Percentiles rank a stretch among this genome's conserved stretches.
These are phyloP conservation scores for Monopterus albus DNA, from an alignment of 2,113 vertebrate species.

Conservation along the genomic window DNA sequence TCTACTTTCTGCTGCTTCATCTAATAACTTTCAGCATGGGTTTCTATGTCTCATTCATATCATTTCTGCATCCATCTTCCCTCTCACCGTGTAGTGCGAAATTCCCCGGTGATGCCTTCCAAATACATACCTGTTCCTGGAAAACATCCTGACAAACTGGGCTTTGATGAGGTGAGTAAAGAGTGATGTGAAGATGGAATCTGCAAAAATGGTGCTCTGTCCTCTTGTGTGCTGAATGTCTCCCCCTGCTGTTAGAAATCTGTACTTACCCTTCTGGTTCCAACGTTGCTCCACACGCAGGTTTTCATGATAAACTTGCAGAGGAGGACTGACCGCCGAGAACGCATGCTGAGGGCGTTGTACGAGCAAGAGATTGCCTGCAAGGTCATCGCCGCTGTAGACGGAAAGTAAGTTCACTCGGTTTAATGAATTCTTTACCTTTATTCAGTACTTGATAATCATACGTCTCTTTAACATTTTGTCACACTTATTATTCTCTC, in stretches of 20 bases:
- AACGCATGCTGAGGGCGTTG: conserved; percentile 86
- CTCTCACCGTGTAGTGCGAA: conserved; percentile 80
- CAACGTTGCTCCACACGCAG: conserved; percentile 60
- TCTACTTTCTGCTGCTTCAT: conserved; percentile 18
- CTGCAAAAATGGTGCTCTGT: conserved; percentile 64
- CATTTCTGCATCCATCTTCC: conserved; percentile 68
- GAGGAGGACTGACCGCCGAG: conserved; percentile 83
- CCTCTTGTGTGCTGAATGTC: conserved; percentile 34
- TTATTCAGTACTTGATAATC: background rate
- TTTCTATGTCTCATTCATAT: conserved; percentile 38
- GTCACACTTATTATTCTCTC: conserved; percentile 7
- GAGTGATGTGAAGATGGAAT: conserved; percentile 59
- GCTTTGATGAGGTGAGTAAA: conserved; percentile 89
- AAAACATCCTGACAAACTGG: conserved; percentile 88
- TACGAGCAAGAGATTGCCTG: conserved; percentile 84
- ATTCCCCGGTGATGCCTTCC: conserved; percentile 84
- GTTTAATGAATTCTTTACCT: background rate
- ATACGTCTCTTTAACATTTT: background rate
- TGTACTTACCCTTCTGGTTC: background rate
- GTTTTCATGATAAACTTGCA: conserved; percentile 93
- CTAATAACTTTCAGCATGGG: conserved; percentile 31
- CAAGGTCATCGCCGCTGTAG: conserved; percentile 87
- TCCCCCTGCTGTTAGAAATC: conserved; percentile 29
- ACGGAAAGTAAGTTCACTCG: conserved; percentile 87
- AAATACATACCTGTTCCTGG: conserved; percentile 74